phyloP scores from a whole-genome alignment of 2,113 vertebrate genomes.

The Zosterops lateralis region DNA sequence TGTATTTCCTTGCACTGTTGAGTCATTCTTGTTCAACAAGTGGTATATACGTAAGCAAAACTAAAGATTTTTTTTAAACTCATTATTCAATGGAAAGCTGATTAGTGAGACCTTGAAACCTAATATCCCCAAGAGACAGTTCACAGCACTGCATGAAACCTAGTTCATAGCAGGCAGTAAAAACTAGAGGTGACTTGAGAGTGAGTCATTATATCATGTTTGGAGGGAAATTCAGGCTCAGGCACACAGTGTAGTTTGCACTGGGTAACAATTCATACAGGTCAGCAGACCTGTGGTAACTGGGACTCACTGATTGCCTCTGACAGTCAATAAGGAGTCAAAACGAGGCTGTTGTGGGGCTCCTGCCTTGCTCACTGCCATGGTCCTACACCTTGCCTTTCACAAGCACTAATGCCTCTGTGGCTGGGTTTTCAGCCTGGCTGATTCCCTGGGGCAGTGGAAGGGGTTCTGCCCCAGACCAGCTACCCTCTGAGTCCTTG shows the following conservation, averaged over 20 bases:
- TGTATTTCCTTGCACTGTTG: neutral
- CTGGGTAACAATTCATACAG: neutral
- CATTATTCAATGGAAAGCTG: neutral
- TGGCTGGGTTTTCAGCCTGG: rapidly evolving
- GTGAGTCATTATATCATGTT: neutral
- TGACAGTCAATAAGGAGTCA: neutral
- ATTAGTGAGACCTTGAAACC: neutral
- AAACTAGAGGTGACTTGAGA: neutral
- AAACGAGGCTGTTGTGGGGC: neutral
- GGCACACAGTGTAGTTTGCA: neutral
- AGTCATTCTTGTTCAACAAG: neutral
- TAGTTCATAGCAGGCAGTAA: neutral
- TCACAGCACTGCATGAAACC: neutral
- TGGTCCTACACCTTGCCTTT: neutral
- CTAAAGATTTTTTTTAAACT: neutral
- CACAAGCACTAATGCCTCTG: rapidly evolving
- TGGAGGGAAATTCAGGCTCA: neutral
- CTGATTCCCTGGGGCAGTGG: neutral
- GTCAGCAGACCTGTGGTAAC: neutral
- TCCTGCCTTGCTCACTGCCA: neutral
- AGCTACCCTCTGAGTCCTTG: neutral
- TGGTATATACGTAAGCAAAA: neutral
- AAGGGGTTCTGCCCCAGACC: neutral
- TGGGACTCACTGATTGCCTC: neutral
- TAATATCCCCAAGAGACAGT: neutral